Evolutionary conservation across 2,113 vertebrate genomes (phyloP).

Genomic region (Acinonyx jubatus): DNA sequence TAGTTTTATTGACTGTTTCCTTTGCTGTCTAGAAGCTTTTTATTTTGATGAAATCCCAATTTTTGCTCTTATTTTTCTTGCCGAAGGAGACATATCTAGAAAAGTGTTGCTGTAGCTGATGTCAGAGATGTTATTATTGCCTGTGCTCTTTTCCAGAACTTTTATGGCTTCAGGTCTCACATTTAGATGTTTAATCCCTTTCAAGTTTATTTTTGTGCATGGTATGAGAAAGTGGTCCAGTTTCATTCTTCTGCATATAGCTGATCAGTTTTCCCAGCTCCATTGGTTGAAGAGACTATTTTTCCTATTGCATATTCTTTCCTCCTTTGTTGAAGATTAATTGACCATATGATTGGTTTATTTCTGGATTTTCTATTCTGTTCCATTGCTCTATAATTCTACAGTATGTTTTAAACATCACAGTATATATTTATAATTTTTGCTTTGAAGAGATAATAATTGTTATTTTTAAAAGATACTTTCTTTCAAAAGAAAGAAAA

Average conservation of each 20-base stretch:
- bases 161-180: background rate
- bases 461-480: background rate
- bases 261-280: background rate
- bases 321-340: background rate
- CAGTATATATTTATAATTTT: background rate
- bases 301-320: background rate
- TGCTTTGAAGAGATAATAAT: background rate
- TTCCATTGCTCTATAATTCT: background rate
- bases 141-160: background rate
- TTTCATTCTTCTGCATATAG: background rate
- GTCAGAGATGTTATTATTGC: background rate
- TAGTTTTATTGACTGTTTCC: background rate
- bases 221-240: background rate
- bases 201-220: background rate
- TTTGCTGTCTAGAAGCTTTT: background rate
- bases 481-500: background rate
- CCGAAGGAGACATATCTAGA: background rate
- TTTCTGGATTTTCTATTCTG: background rate
- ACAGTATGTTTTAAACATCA: background rate
- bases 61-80: background rate
- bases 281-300: background rate
- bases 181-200: background rate
- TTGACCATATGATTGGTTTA: background rate
- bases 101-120: background rate
- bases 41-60: background rate